Conservation (phyloP, 2,797 vertebrate species). For the Vultur gryphus region DNA sequence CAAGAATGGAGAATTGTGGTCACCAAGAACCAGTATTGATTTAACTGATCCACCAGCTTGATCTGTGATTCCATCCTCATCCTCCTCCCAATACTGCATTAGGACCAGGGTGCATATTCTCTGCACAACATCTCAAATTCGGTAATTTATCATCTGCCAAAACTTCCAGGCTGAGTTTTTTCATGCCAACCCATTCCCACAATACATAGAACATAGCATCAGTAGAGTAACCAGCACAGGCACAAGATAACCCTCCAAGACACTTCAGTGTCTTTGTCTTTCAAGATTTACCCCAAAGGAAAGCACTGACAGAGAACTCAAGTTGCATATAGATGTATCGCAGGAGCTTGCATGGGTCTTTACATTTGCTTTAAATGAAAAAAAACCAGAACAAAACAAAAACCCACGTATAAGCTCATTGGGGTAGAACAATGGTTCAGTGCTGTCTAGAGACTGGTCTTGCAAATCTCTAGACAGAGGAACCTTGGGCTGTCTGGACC, state of each 20-base stretch:
- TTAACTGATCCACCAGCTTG: not conserved
- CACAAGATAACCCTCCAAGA: not conserved
- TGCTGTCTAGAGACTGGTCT: accelerated
- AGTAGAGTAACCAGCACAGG: not conserved
- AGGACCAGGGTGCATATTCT: not conserved
- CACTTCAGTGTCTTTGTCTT: not conserved
- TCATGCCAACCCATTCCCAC: not conserved
- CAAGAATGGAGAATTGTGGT: not conserved
- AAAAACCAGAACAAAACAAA: too few relatives aligned
- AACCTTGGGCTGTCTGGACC: not conserved
- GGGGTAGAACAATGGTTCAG: not conserved
- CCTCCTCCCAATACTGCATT: not conserved
- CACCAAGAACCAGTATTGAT: accelerated
- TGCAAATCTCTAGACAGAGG: not conserved
- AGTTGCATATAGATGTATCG: not conserved
- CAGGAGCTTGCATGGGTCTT: not conserved
- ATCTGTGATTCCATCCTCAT: not conserved
- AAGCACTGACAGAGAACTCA: not conserved
- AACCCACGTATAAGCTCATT: not conserved
- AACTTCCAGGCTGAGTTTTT: not conserved
- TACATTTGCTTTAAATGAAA: not conserved
- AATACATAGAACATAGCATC: not conserved
- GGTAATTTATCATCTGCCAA: not conserved
- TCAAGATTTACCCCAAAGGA: not conserved
- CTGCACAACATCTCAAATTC: not conserved